Evolutionary conservation across 2,113 vertebrate genomes (phyloP).

Genomic region (Lipophrys pholis): DNA sequence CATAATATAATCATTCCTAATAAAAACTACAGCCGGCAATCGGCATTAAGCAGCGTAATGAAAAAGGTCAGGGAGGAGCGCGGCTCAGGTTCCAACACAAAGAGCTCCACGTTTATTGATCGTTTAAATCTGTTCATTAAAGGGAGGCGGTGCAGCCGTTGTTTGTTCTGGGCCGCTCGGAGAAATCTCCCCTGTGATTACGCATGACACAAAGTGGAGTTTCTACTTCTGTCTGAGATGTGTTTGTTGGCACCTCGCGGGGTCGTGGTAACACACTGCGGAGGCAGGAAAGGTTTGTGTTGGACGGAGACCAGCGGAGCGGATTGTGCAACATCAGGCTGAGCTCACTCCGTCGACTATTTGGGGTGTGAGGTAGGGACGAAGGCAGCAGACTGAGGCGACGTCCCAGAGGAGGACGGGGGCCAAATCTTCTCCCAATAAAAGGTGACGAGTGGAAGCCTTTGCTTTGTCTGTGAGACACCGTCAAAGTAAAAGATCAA

Average conservation of each 20-base stretch:
- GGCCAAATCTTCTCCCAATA: slow-evolving; percentile 43
- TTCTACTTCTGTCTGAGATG: slow-evolving; percentile 54
- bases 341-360: slow-evolving; percentile 48
- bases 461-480: slow-evolving; percentile 11
- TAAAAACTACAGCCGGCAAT: slow-evolving; percentile 17
- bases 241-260: slow-evolving; percentile 57
- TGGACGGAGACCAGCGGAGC: slow-evolving; percentile 60
- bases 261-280: slow-evolving; percentile 38
- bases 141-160: slow-evolving; percentile 1
- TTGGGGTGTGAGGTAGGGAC: slow-evolving; percentile 40
- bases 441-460: slow-evolving; percentile 40
- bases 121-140: slow-evolving; percentile 20
- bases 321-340: slow-evolving; percentile 57
- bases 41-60: slow-evolving; percentile 1
- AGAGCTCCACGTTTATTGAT: slow-evolving; percentile 40
- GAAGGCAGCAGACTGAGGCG: slow-evolving; percentile 9
- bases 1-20: slow-evolving; percentile 20
- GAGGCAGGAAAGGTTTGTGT: slow-evolving; percentile 62
- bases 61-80: slow-evolving; percentile 6
- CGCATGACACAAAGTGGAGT: slow-evolving; percentile 46
- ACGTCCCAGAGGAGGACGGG: slow-evolving; percentile 15
- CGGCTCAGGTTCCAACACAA: slow-evolving; percentile 34
- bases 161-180: slow-evolving; percentile 29
- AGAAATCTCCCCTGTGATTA: slow-evolving; percentile 24
- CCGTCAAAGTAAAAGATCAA: slow-evolving; percentile 8